phyloP scores from a whole-genome alignment of 2,113 vertebrate genomes.

The Catharus minimus region DNA sequence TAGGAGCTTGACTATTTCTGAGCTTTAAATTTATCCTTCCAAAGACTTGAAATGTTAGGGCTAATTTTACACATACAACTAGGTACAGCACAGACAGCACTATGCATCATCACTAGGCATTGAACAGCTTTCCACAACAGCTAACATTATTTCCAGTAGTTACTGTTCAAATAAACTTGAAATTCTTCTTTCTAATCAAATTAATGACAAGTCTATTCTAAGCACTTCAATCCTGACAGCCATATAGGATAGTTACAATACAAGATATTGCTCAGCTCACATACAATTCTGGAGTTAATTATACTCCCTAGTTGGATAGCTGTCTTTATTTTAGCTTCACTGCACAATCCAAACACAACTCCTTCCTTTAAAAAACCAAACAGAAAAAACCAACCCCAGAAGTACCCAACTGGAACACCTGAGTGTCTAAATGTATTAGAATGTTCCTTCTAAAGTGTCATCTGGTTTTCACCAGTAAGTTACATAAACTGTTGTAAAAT shows the following conservation, averaged over 20 bases:
- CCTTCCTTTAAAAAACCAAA: neutral
- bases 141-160: neutral
- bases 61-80: neutral
- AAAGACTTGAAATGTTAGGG: neutral
- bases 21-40: neutral
- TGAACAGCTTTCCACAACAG: neutral
- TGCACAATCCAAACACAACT: neutral
- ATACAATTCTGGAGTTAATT: neutral
- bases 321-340: neutral
- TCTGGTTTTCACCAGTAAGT: neutral
- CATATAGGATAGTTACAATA: neutral
- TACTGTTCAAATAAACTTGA: neutral
- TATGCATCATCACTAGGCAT: accelerated
- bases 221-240: neutral
- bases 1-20: neutral
- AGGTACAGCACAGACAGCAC: neutral
- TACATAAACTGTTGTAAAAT: neutral
- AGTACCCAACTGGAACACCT: neutral
- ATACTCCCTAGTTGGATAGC: neutral
- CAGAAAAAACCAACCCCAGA: neutral
- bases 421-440: neutral
- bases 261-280: neutral
- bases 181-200: neutral
- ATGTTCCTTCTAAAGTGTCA: neutral
- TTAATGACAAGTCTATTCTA: neutral